Evolutionary conservation across 2,888 invertebrate species (phyloP).

Genomic region (Chloroclysta siterata): DNA sequence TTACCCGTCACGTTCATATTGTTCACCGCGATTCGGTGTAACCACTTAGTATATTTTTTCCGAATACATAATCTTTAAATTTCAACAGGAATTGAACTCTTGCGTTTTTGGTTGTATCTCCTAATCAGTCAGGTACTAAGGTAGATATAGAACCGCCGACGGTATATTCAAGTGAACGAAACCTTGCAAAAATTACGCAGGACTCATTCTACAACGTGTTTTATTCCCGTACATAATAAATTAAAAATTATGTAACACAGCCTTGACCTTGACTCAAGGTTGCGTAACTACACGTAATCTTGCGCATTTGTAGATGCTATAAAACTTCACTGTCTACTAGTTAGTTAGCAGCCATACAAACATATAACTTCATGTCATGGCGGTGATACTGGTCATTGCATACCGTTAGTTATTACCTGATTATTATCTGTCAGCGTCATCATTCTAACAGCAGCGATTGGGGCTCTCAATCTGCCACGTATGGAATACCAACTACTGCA

Average conservation of each 20-base stretch:
- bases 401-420: too few species aligned
- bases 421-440: too few species aligned
- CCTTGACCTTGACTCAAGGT: conserved; percentile 30
- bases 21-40: too few species aligned
- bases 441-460: too few species aligned
- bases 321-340: conserved; percentile 11
- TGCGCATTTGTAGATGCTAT: conserved; percentile 20
- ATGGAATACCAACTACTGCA: too few species aligned
- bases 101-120: too few species aligned
- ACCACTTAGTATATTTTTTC: too few species aligned
- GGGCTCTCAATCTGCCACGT: too few species aligned
- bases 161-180: conserved; percentile 1
- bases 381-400: background rate
- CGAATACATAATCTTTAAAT: too few species aligned
- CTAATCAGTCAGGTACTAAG: conserved; percentile 13
- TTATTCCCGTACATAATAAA: conserved; percentile 20
- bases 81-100: too few species aligned
- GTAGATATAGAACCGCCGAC: too few species aligned
- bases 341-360: conserved; percentile 5
- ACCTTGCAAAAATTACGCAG: conserved; percentile 14
- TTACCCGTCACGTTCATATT: too few species aligned
- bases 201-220: conserved; percentile 17
- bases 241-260: conserved; percentile 28
- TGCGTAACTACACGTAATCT: conserved; percentile 22
- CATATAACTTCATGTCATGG: background rate